phyloP scores from a whole-genome alignment of 2,797 vertebrate species.

The Hemibagrus guttatus region DNA sequence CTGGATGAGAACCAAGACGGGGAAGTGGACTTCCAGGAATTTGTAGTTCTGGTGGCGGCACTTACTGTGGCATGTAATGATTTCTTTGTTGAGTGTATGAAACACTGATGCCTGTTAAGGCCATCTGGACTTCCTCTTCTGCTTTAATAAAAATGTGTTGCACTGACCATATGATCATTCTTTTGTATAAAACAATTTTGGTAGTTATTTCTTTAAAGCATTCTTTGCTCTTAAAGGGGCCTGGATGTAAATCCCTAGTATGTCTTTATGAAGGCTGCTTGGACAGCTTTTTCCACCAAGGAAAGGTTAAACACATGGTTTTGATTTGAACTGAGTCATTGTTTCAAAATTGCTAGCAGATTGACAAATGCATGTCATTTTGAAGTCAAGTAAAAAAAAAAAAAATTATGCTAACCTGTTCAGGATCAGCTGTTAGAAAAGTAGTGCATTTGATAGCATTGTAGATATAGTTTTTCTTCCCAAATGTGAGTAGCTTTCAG shows the following conservation, averaged over 20 bases:
- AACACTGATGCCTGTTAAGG: slow-evolving; percentile 40
- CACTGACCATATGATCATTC: background rate
- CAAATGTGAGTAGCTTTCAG: background rate
- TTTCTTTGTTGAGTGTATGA: slow-evolving; percentile 80
- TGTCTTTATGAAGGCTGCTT: background rate
- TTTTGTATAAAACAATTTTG: slow-evolving; percentile 16
- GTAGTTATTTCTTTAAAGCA: background rate
- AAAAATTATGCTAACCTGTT: background rate
- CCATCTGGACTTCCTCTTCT: background rate
- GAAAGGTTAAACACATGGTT: background rate
- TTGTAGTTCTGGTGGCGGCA: slow-evolving; percentile 84
- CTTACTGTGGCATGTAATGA: slow-evolving; percentile 89
- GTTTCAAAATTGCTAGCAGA: background rate
- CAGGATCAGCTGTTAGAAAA: background rate
- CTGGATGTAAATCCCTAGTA: background rate
- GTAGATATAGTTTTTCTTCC: background rate
- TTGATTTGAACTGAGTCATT: background rate
- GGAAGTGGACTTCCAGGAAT: slow-evolving; percentile 92
- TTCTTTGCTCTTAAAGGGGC: background rate
- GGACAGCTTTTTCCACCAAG: background rate
- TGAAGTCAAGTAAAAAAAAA: too few species aligned
- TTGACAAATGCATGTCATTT: background rate
- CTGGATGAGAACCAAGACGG: slow-evolving; percentile 88
- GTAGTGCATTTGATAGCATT: background rate
- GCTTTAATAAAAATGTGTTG: slow-evolving; percentile 43